These are phyloP conservation scores for Ariopsis seemanni DNA, from an alignment of 2,113 vertebrate genomes.

Conservation along the genomic window DNA sequence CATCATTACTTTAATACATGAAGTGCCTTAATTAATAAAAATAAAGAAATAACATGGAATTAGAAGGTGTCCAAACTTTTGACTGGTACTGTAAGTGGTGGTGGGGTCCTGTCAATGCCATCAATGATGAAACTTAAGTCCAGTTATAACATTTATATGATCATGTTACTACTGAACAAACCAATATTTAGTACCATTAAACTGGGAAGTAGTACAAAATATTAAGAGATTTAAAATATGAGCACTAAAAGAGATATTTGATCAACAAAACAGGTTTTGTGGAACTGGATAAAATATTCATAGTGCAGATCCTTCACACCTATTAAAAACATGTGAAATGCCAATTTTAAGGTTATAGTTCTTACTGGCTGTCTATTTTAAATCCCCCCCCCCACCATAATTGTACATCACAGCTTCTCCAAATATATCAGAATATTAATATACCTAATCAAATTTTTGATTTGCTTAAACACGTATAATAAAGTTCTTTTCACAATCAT, in stretches of 20 bases:
- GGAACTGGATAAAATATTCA: neutral
- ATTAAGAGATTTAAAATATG: neutral
- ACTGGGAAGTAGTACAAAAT: no score
- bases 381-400: neutral
- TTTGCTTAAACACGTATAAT: neutral
- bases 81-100: no score
- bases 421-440: neutral
- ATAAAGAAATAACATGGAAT: no score
- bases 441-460: neutral
- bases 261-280: neutral
- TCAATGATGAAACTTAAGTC: no score
- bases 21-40: no score
- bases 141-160: neutral
- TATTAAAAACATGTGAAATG: neutral
- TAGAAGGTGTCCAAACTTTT: no score
- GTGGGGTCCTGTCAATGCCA: neutral
- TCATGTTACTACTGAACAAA: neutral
- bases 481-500: neutral
- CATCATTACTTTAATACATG: no score
- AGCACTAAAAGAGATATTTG: neutral
- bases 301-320: neutral
- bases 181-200: no score
- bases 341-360: neutral
- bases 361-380: neutral
- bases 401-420: neutral